Base-by-base conservation (phyloP, 2,888 invertebrate species). In the Pandemis heparana region DNA sequence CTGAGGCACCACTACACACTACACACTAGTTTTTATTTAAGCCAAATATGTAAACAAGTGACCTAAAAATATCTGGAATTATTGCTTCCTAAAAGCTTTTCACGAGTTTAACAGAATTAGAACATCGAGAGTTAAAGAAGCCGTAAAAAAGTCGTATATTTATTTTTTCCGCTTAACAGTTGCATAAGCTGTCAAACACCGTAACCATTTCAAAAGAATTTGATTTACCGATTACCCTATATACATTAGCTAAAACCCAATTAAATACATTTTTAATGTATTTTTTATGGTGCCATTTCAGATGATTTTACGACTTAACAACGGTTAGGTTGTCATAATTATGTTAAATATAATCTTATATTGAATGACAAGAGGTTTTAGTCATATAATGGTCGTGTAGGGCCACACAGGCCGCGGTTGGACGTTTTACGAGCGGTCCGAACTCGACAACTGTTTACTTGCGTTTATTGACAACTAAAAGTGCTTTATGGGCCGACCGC, bases 381-480 rank as follows among this genome's bases (percentile, higher is more conserved):
- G 72, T 72, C 69, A 67, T 62, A 62, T 67, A 41, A 65, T 66
- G 43, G 39, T 71, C 79, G 79, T 80, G 83, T 85, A 79, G 79
- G 88, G 88, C 89, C 89, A 89, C 87, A 84, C 85, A 84, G 77
- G 75, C 79, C 67, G 85, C 85, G 84, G 78, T 80, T 79, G 79
- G 51, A 41, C 73, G 66, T 78, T 87, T 88, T 85, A 89, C 85
- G 87, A 88, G 77, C 81, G 78, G 76, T 75, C 79, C 76, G 78
- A 79, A 75, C 81, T 79, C 81, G 77, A 83, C 87, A 85, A 85
- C 85, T 83, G 85, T 89, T 89, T 85, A 88, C 85, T 82, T 82
- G 79, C 82, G 82, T 89, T 89, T 89, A 89, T 89, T 82, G 89
- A 87, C 87, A 85, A 86, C 85, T 85, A 86, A 87, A 87, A 83